Evolutionary conservation across 2,113 vertebrate genomes (phyloP), one percentile per base, ranked within the genome.

Genomic region (Perca fluviatilis): DNA sequence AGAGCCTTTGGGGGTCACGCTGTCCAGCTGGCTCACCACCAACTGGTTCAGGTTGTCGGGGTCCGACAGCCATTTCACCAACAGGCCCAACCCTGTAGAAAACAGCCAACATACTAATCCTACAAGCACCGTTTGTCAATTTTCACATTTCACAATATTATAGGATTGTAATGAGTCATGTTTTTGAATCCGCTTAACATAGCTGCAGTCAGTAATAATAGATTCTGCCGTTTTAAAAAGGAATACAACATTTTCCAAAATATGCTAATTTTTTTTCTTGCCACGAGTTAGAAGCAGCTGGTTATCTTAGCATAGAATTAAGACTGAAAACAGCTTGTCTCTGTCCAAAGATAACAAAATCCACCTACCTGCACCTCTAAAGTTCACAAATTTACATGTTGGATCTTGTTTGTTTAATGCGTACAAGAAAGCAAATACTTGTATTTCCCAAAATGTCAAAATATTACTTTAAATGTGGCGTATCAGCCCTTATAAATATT

Each of bases 1-100:
- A 0, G 85, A 89, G 64, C 68, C 79, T 84, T 89, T 92, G 40
- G 84, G 66, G 6, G 86, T 71, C 19, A 63, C 79, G 21, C 66
- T 76, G 80, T 94, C 94, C 4, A 96, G 83, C 71, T 93, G 92
- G 84, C 79, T 91, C 76, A 96, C 91, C 75, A 95, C 88, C 88
- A 96, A 83, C 84, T 95, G 94, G 91, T 96, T 96, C 67, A 96
- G 87, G 79, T 93, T 95, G 93, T 96, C 94, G 0, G 95, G 94
- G 74, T 96, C 90, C 6, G 92, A 96, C 6, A 96, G 91, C 93
- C 91, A 94, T n/a, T 62, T 85, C 65, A 96, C 95, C 79, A 95
- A n/a, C 19, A 69, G 79, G 53, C 89, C 89, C 69, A 95, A 53
- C 21, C 84, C 94, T 96, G 73, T 23, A 56, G 74, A 50, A 57